These are phyloP conservation scores for Cactoblastis cactorum DNA, from an alignment of 2,888 invertebrate genomes.

Conservation along the genomic window DNA sequence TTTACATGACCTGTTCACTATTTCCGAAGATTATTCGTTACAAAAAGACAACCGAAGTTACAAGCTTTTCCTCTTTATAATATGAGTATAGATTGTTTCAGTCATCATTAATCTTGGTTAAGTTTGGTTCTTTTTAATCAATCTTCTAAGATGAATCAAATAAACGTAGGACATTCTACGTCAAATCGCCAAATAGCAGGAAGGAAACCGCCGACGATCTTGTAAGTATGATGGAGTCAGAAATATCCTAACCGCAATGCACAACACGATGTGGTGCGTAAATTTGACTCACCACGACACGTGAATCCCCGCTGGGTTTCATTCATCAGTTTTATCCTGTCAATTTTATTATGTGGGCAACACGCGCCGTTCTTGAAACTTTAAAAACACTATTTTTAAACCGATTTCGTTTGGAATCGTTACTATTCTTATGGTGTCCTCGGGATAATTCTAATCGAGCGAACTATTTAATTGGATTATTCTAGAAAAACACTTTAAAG, in stretches of 20 bases:
- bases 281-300: not conserved
- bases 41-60: no score
- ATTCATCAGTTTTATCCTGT: conserved; percentile 10
- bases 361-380: not conserved
- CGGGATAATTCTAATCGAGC: no score
- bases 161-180: not conserved
- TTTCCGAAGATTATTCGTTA: no score
- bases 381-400: not conserved
- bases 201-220: conserved; percentile 1
- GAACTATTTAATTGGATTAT: no score
- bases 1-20: no score
- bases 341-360: not conserved
- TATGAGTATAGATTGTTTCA: no score
- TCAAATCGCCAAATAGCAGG: not conserved
- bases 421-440: no score
- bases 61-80: no score
- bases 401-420: not conserved
- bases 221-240: not conserved
- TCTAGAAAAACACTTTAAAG: no score
- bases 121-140: no score
- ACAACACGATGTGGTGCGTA: not conserved
- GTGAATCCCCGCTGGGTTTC: conserved; percentile 9
- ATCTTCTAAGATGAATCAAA: no score
- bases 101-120: no score
- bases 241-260: conserved; percentile 6